A percentile compares a stretch with the other conserved stretches of the same genome.
Evolutionary conservation across 2,888 invertebrate species (phyloP).

Genomic region (Caenorhabditis zanzibari): DNA sequence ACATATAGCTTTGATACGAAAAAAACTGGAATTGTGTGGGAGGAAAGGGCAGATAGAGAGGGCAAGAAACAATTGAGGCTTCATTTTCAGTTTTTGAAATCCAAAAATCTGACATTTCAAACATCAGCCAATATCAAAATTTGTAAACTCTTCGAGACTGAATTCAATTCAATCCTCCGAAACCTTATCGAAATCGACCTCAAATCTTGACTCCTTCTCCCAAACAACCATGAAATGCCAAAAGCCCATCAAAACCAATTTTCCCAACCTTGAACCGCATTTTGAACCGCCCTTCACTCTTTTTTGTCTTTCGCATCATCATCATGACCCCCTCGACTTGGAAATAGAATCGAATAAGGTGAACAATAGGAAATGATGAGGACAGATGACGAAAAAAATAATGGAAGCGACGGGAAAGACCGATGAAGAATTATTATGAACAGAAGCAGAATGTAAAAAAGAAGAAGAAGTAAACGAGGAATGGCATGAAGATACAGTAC

Average conservation of each 20-base stretch:
- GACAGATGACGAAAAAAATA: constrained; percentile 7
- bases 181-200: not conserved
- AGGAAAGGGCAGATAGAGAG: not conserved
- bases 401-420: not conserved
- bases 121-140: too few species aligned
- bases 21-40: not conserved
- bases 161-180: not conserved
- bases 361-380: constrained; percentile 33
- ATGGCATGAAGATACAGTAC: constrained; percentile 18
- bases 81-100: not conserved
- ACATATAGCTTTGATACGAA: not conserved
- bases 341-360: constrained; percentile 14
- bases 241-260: constrained; percentile 18
- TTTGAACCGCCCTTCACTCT: constrained; percentile 13
- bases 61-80: constrained; percentile 19
- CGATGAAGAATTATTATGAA: constrained; percentile 23
- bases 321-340: constrained; percentile 12
- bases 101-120: too few species aligned
- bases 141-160: too few species aligned
- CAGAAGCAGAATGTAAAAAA: constrained; percentile 3
- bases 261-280: constrained; percentile 45
- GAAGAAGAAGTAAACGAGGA: constrained; percentile 11
- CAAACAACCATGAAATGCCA: not conserved
- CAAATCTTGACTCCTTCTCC: not conserved
- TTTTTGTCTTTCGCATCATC: constrained; percentile 3